A percentile compares a stretch with the other conserved stretches of the same genome.
Conservation (phyloP, 2,797 vertebrate genomes). For the Pseudocheirus occidentalis region DNA sequence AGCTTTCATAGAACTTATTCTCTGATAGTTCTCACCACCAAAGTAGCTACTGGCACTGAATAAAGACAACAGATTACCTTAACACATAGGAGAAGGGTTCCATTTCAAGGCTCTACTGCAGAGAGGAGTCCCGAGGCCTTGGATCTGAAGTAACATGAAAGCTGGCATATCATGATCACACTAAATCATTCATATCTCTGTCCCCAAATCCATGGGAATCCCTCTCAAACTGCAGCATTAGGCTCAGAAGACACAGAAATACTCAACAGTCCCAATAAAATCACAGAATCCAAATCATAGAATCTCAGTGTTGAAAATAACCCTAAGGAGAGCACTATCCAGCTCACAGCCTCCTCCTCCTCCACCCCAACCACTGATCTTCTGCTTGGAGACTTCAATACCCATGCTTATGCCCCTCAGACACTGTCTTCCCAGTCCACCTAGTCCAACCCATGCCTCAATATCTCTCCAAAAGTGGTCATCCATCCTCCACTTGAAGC, state of each 20-base stretch:
- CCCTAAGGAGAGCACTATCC: not conserved
- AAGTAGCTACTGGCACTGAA: not conserved
- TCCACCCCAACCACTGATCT: not conserved
- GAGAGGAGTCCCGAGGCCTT: not conserved
- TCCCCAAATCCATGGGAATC: not conserved
- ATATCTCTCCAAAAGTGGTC: not conserved
- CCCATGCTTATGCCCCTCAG: not conserved
- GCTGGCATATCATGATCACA: not conserved
- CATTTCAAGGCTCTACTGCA: not conserved
- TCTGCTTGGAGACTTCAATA: not conserved
- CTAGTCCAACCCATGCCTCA: not conserved
- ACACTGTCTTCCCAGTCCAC: not conserved
- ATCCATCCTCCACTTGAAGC: not conserved
- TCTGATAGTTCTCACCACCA: not conserved
- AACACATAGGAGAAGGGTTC: not conserved
- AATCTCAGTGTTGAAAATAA: not conserved
- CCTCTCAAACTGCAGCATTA: not conserved
- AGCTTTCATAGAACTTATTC: not conserved
- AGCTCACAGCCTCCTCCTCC: not conserved
- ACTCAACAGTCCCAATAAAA: not conserved
- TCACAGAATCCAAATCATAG: not conserved
- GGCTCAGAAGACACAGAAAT: not conserved
- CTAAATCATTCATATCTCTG: not conserved
- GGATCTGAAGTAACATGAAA: not conserved
- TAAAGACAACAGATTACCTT: not conserved